Conservation (phyloP, 2,113 vertebrate genomes). For the Triplophysa dalaica region DNA sequence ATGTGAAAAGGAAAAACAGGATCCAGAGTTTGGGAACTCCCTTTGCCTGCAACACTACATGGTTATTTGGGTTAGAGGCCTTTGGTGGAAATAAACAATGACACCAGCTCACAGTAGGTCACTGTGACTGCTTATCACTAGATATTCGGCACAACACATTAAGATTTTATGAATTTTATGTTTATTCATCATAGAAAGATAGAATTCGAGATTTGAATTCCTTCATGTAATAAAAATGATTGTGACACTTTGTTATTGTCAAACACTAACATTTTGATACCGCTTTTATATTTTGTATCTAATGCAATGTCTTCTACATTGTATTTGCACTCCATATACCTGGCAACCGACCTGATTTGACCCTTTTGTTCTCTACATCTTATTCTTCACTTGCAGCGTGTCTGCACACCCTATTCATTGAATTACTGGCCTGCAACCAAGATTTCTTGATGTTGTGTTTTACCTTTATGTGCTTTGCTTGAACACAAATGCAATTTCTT, state of each 20-base stretch:
- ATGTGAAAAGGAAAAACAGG: slow-evolving; percentile 52
- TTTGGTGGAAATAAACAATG: slow-evolving; percentile 23
- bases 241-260: too few relatives aligned
- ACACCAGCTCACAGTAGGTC: slow-evolving; percentile 16
- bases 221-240: too few relatives aligned
- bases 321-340: not conserved
- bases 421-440: not conserved
- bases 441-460: not conserved
- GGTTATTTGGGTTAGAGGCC: slow-evolving; percentile 11
- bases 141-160: not conserved
- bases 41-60: slow-evolving; percentile 27
- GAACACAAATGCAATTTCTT: slow-evolving; percentile 19
- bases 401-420: not conserved
- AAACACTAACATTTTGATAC: too few relatives aligned
- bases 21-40: slow-evolving; percentile 52
- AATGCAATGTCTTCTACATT: too few relatives aligned
- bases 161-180: not conserved
- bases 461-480: not conserved
- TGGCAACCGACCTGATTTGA: not conserved
- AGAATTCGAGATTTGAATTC: too few relatives aligned
- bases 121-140: slow-evolving; percentile 1
- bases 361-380: not conserved
- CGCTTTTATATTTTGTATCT: too few relatives aligned
- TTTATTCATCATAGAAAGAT: not conserved
- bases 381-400: not conserved